Percentiles rank a stretch among this genome's conserved stretches.
These are phyloP conservation scores for Nipponia nippon DNA, from an alignment of 2,113 vertebrate genomes.

Conservation along the genomic window DNA sequence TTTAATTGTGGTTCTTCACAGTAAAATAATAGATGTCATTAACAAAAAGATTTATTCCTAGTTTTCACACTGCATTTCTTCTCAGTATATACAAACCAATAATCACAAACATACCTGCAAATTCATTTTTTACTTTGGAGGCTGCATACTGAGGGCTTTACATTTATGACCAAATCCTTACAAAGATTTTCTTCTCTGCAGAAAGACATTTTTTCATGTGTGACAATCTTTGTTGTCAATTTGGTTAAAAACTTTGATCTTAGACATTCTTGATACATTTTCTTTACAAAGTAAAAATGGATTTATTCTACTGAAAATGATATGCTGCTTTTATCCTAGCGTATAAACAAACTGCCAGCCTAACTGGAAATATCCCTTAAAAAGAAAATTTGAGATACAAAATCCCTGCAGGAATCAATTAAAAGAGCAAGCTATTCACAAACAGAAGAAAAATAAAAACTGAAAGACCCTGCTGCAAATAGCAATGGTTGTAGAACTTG, in stretches of 20 bases:
- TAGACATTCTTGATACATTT: not conserved
- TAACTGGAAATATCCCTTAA: not conserved
- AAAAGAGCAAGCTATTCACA: not conserved
- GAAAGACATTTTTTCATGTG: not conserved
- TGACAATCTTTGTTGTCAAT: not conserved
- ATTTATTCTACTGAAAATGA: not conserved
- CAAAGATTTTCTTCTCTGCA: not conserved
- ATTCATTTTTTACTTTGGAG: not conserved
- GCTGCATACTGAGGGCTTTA: not conserved
- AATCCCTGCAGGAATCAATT: slow-evolving; percentile 11
- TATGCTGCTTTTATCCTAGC: not conserved
- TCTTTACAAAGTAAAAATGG: not conserved
- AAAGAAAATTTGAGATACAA: not conserved
- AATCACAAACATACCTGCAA: not conserved
- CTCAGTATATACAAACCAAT: not conserved
- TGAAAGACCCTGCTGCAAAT: not conserved
- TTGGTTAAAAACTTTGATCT: slow-evolving; percentile 3
- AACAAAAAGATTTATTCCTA: not conserved
- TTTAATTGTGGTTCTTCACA: not conserved
- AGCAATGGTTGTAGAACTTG: not conserved
- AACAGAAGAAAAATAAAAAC: not conserved
- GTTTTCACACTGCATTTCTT: not conserved
- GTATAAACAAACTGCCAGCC: not conserved
- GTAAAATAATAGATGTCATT: not conserved
- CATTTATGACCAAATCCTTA: not conserved